These are phyloP conservation scores for Gila orcuttii DNA, from an alignment of 2,113 vertebrate species.

Conservation along the genomic window DNA sequence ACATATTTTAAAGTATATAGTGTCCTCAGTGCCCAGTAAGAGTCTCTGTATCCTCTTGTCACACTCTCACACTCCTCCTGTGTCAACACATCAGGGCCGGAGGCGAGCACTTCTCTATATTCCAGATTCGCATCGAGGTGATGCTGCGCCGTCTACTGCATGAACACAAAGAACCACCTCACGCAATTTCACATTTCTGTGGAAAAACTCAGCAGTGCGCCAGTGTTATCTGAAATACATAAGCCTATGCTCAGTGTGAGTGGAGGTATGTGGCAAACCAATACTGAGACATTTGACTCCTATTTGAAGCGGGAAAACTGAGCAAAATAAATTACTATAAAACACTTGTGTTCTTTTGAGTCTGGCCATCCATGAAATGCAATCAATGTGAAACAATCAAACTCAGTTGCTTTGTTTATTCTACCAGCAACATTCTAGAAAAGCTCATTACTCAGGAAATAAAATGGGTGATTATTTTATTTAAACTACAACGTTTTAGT, in stretches of 20 bases:
- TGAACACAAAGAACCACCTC: constrained; percentile 59
- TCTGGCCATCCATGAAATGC: constrained; percentile 13
- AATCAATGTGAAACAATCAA: constrained; percentile 21
- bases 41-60: constrained; percentile 9
- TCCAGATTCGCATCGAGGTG: constrained; percentile 75
- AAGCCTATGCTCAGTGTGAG: constrained; percentile 29
- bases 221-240: constrained; percentile 48
- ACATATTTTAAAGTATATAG: neutral
- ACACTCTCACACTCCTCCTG: constrained; percentile 44
- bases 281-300: constrained; percentile 61
- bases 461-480: constrained; percentile 6
- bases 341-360: constrained; percentile 32
- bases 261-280: constrained; percentile 64
- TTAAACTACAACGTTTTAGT: neutral
- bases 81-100: constrained; percentile 64
- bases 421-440: neutral
- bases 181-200: constrained; percentile 68
- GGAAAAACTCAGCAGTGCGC: constrained; percentile 63
- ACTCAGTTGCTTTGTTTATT: constrained; percentile 1
- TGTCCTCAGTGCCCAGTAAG: constrained; percentile 4
- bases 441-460: constrained; percentile 1
- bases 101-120: constrained; percentile 66
- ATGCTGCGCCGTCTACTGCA: constrained; percentile 64
- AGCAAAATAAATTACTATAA: constrained; percentile 46
- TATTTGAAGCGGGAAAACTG: neutral